These are phyloP conservation scores for Neosilurus hyrtlii DNA, from an alignment of 2,797 vertebrate species.

Conservation along the genomic window DNA sequence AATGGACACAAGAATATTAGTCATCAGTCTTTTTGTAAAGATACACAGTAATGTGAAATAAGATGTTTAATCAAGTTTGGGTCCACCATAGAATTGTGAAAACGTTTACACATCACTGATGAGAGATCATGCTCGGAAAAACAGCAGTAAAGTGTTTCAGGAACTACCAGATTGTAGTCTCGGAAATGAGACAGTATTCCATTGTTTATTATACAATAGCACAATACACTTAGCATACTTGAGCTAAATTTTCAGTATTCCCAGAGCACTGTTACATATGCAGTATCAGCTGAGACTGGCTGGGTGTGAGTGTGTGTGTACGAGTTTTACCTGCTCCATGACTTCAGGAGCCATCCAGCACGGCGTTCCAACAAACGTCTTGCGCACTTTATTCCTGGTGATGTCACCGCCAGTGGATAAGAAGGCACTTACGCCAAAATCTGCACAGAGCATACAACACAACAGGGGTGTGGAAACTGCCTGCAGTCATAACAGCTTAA, in stretches of 20 bases:
- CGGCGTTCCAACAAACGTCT: constrained; percentile 95
- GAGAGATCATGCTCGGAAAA: too few relatives aligned
- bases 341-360: constrained; percentile 99
- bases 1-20: background rate
- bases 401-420: constrained; percentile 95
- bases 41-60: background rate
- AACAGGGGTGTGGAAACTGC: background rate
- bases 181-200: background rate
- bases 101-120: too few relatives aligned
- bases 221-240: background rate
- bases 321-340: constrained; percentile 88
- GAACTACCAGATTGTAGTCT: background rate
- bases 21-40: background rate
- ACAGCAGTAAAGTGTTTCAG: background rate
- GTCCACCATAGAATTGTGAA: too few relatives aligned
- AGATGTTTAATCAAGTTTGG: background rate
- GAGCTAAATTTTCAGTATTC: background rate
- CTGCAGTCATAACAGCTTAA: background rate
- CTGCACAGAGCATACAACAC: constrained; percentile 60
- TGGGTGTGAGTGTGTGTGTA: background rate
- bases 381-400: constrained; percentile 95
- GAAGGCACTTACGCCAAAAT: constrained; percentile 95
- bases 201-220: too few relatives aligned
- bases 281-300: background rate
- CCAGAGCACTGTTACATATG: background rate